Evolutionary conservation across 2,888 invertebrate genomes (phyloP), one percentile per base, ranked within the genome.

Genomic region (Mesochorus sp.): DNA sequence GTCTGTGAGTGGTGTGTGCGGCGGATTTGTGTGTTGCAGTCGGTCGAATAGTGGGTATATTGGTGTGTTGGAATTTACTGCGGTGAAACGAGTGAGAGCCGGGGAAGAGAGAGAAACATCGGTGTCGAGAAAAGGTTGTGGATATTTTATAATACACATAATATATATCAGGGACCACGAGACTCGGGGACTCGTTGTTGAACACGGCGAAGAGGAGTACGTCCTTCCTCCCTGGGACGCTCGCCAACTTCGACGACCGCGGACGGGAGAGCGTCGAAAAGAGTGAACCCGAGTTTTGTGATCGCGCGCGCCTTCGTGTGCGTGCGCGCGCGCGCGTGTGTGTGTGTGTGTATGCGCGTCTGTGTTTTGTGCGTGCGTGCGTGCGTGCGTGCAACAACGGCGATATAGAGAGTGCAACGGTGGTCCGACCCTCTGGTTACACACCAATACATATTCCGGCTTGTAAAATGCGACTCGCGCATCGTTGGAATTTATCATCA

Each of bases 181-280:
- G 26, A 39, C 37, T 53, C n/a, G n/a, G n/a, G 70, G 53, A 21
- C 39, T 51, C n/a, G 47, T 70, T 64, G 24, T 49, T 55, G 76
- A 12, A 53, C 59, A 70, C 68, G 59, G 66, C 34, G 67, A 79
- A 57, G 39, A 49, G 37, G 37, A 49, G 34, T 64, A 79, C 79
- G 81, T 82, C 81, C 77, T 80, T 80, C 83, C 83, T 81, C 81
- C n/a, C 79, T 86, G 87, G 87, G 88, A 88, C 88, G 88, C 86
- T 86, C 82, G 86, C 83, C 83, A 84, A 84, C 85, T 87, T 80
- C 77, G 73, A 79, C 77, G 75, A n/a, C n/a, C n/a, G n/a, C n/a
- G n/a, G n/a, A n/a, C n/a, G n/a, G n/a, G n/a, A 64, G 74, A 79
- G 81, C 81, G 80, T 82, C 78, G 78, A 70, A 73, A 10, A 21